These are phyloP conservation scores for Rhinichthys klamathensis DNA, from an alignment of 2,113 vertebrate species.

Conservation along the genomic window DNA sequence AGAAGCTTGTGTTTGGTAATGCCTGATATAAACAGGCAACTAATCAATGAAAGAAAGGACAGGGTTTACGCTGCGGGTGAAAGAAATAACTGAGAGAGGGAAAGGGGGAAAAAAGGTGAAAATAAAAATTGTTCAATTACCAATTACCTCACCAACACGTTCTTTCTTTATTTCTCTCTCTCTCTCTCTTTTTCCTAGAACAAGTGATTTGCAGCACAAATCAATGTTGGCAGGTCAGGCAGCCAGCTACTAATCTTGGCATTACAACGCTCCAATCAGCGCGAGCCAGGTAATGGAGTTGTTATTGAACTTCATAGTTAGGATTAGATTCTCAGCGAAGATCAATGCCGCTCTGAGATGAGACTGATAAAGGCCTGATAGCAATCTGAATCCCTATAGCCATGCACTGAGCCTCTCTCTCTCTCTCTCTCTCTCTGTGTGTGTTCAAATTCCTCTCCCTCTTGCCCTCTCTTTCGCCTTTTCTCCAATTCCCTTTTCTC, in stretches of 20 bases:
- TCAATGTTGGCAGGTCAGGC: constrained; percentile 98
- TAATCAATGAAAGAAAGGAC: constrained; percentile 85
- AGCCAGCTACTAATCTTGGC: constrained; percentile 98
- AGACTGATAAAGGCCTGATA: constrained; percentile 99
- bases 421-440: constrained; percentile 36
- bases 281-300: constrained; percentile 97
- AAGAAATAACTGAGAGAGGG: constrained; percentile 49
- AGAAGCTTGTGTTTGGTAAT: constrained; percentile 79
- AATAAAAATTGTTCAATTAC: constrained; percentile 97
- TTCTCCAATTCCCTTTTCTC: neutral
- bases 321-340: constrained; percentile 98
- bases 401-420: constrained; percentile 82
- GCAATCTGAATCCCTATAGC: constrained; percentile 96
- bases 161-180: constrained; percentile 72
- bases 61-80: constrained; percentile 70
- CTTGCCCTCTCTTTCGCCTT: constrained; percentile 35
- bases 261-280: constrained; percentile 98
- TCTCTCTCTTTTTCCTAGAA: constrained; percentile 81
- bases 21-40: constrained; percentile 89
- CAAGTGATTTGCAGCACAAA: constrained; percentile 98
- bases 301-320: constrained; percentile 99
- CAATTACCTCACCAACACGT: constrained; percentile 93
- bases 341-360: constrained; percentile 97
- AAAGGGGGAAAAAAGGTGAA: constrained; percentile 75
- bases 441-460: constrained; percentile 21